Percentiles rank a stretch among this genome's conserved stretches.
phyloP scores from a whole-genome alignment of 2,888 invertebrate genomes.

The Chydorus sphaericus region DNA sequence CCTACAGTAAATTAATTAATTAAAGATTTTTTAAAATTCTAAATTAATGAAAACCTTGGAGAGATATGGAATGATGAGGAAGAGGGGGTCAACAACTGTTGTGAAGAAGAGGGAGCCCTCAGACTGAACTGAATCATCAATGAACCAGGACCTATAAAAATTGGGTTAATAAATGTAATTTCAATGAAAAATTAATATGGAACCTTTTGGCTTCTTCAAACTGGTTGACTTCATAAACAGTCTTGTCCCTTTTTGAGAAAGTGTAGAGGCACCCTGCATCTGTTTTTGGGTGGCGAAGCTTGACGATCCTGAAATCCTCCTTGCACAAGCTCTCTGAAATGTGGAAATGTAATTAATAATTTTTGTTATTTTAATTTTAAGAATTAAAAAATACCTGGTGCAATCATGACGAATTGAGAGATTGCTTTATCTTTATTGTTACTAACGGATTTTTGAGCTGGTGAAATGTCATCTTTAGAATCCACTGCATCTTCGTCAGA shows the following conservation, averaged over 20 bases:
- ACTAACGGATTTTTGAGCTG: background rate
- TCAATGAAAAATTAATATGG: background rate
- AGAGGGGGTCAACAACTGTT: conserved; percentile 10
- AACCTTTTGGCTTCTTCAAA: conserved; percentile 11
- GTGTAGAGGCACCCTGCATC: background rate
- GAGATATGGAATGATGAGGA: conserved; percentile 9
- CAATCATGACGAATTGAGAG: background rate
- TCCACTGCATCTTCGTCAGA: no score
- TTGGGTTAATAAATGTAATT: background rate
- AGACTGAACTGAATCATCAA: conserved; percentile 10
- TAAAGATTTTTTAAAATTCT: background rate
- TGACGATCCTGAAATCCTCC: background rate
- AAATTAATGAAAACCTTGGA: background rate
- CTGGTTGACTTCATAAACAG: conserved; percentile 7
- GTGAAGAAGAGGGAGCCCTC: conserved; percentile 10
- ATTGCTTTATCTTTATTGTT: background rate
- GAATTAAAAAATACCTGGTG: background rate
- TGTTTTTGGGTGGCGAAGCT: background rate
- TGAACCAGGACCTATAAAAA: conserved; percentile 10
- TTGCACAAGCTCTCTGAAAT: no score
- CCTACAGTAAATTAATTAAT: background rate
- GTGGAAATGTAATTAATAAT: background rate
- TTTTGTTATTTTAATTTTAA: background rate
- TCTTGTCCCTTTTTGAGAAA: background rate
- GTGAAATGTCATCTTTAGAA: no score